Base-by-base conservation (phyloP, 2,113 vertebrate genomes). In the Sigmodon hispidus region DNA sequence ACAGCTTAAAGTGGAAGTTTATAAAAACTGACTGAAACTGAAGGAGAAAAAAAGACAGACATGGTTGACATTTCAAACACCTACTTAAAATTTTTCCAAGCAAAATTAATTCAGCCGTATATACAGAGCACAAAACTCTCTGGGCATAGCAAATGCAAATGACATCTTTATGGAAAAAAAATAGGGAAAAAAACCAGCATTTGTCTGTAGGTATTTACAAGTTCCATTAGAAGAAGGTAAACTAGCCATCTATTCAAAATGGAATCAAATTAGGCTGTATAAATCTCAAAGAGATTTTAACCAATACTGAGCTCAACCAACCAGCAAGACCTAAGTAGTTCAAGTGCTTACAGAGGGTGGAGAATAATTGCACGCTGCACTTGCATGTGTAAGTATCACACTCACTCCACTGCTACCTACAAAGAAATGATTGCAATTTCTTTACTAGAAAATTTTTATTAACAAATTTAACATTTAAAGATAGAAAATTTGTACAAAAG, bases 1-100 rank as follows among this genome's bases (percentile, higher is more conserved):
- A 90, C 10, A n/a, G 84, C 45, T 55, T 80, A 87, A 89, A 97
- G 55, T 63, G n/a, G 65, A 95, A 91, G 70, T 94, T 96, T 48
- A 81, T 84, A 36, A 70, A 90, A 96, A 40, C 69, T 91, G n/a
- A 22, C 55, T 91, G 79, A 92, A 55, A 80, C 94, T 73, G 1
- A 31, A 55, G 26, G 5, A 19, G 19, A 75, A 63, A 21, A 29
- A 80, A 73, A 77, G 24, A 24, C 3, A 75, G 89, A 73, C 9
- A 22, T 70, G 15, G 34, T 8, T 94, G 67, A 91, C 36, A 87
- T 77, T 94, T 95, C 72, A 96, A 89, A 93, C 50, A 94, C 45
- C 65, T 61, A 84, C 52, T 94, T 96, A 59, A 91, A 94, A 45
- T 0, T 70, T 91, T 89, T 85, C n/a, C 76, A 95, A 36, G 70